Percentiles rank a stretch among this genome's conserved stretches.
Evolutionary conservation across 2,888 invertebrate genomes (phyloP).

Genomic region (Griposia aprilina): DNA sequence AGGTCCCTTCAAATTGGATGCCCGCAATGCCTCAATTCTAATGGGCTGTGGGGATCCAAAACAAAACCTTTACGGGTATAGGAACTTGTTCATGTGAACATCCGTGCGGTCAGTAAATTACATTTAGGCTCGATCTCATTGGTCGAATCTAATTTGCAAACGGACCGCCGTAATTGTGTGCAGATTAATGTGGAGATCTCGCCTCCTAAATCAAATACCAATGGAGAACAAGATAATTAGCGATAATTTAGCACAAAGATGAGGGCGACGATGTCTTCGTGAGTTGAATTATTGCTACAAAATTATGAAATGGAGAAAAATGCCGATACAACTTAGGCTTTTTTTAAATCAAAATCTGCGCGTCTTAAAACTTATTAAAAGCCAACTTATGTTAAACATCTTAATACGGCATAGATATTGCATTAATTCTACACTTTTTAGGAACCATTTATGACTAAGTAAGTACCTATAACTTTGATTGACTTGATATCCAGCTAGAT

Average conservation of each 20-base stretch:
- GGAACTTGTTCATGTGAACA: slow-evolving; percentile 37
- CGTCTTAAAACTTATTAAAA: not conserved
- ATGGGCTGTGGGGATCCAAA: slow-evolving; percentile 35
- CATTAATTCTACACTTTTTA: not conserved
- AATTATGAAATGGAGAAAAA: slow-evolving; percentile 22
- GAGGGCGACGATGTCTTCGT: slow-evolving; percentile 33
- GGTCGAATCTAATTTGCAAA: slow-evolving; percentile 64
- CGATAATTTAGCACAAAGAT: slow-evolving; percentile 58
- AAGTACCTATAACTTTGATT: not conserved
- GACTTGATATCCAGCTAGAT: not conserved
- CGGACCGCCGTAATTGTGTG: slow-evolving; percentile 53
- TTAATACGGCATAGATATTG: not conserved
- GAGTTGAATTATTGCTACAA: slow-evolving; percentile 46
- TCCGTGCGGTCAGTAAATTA: slow-evolving; percentile 51
- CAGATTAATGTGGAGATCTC: slow-evolving; percentile 57
- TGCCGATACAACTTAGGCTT: not conserved
- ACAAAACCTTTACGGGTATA: slow-evolving; percentile 46
- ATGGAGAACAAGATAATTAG: slow-evolving; percentile 58
- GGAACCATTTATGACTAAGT: not conserved
- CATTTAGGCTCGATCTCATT: slow-evolving; percentile 51
- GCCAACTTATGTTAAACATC: not conserved
- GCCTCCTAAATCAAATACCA: slow-evolving; percentile 62
- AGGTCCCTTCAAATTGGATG: slow-evolving; percentile 69
- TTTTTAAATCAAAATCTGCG: not conserved
- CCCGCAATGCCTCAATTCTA: slow-evolving; percentile 43